Evolutionary conservation across 2,113 vertebrate species (phyloP).

Genomic region (Saguinus midas): DNA sequence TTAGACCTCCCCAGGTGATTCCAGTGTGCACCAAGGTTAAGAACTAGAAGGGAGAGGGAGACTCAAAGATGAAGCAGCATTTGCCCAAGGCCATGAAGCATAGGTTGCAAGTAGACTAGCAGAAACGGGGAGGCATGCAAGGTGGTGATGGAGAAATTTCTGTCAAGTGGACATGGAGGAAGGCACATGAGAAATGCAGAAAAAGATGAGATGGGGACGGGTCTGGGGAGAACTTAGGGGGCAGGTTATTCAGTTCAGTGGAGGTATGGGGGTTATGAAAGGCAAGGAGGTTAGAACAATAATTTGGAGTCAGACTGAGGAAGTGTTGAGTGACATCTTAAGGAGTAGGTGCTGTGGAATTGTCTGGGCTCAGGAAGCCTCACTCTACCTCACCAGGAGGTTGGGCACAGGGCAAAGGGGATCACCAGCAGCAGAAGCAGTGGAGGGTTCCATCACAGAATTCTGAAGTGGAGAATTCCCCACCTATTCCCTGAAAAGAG

Average conservation of each 20-base stretch:
- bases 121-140: not conserved
- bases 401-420: not conserved
- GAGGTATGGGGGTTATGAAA: not conserved
- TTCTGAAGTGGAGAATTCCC: not conserved
- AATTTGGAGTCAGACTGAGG: not conserved
- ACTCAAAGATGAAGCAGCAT: rapidly evolving
- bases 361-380: not conserved
- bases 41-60: not conserved
- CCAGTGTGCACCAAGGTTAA: not conserved
- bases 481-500: not conserved
- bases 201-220: too few relatives aligned
- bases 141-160: not conserved
- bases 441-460: too few relatives aligned
- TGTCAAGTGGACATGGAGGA: not conserved
- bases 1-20: not conserved
- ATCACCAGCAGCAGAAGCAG: not conserved
- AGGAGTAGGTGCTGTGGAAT: not conserved
- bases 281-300: not conserved
- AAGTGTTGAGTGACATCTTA: not conserved
- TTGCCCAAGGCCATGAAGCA: not conserved
- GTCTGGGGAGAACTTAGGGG: not conserved
- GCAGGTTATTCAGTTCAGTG: not conserved
- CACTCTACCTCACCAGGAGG: too few relatives aligned
- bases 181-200: not conserved
- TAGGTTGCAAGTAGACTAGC: rapidly evolving